These are phyloP conservation scores for Athalia circularis DNA, from an alignment of 2,888 invertebrate species.

Conservation along the genomic window DNA sequence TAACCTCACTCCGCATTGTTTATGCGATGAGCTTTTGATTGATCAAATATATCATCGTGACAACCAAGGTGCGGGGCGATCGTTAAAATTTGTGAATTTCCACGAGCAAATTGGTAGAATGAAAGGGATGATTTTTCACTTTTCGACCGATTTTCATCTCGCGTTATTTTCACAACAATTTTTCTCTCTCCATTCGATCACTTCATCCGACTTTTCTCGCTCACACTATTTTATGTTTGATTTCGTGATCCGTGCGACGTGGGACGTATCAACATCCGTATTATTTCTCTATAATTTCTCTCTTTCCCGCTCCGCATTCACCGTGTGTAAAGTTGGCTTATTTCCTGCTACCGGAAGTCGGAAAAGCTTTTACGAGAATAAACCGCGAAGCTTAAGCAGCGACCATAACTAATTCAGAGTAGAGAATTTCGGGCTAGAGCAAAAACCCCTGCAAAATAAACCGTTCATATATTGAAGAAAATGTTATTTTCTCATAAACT, in stretches of 20 bases:
- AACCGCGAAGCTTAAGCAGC: conserved; percentile 9
- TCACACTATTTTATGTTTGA: too few relatives aligned
- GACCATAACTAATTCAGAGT: conserved; percentile 8
- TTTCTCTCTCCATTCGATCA: too few relatives aligned
- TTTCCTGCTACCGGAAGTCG: conserved; percentile 6
- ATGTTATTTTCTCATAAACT: neutral
- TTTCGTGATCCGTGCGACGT: too few relatives aligned
- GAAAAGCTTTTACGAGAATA: conserved; percentile 11
- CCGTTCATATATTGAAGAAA: neutral
- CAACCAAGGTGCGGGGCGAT: neutral
- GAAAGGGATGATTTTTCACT: neutral
- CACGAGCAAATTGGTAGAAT: neutral
- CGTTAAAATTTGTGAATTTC: conserved; percentile 12
- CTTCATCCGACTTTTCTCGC: too few relatives aligned
- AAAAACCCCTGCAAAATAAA: neutral
- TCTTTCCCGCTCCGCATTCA: neutral
- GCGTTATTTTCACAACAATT: too few relatives aligned
- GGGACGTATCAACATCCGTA: neutral
- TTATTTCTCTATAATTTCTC: neutral
- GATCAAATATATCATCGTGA: conserved; percentile 38
- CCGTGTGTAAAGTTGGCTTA: neutral
- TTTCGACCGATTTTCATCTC: too few relatives aligned
- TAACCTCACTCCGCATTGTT: conserved; percentile 21
- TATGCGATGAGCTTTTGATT: conserved; percentile 39
- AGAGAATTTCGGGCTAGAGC: neutral